Percentiles rank a stretch among this genome's conserved stretches.
These are phyloP conservation scores for Pollicipes pollicipes DNA, from an alignment of 1,140 invertebrate genomes.

Conservation along the genomic window DNA sequence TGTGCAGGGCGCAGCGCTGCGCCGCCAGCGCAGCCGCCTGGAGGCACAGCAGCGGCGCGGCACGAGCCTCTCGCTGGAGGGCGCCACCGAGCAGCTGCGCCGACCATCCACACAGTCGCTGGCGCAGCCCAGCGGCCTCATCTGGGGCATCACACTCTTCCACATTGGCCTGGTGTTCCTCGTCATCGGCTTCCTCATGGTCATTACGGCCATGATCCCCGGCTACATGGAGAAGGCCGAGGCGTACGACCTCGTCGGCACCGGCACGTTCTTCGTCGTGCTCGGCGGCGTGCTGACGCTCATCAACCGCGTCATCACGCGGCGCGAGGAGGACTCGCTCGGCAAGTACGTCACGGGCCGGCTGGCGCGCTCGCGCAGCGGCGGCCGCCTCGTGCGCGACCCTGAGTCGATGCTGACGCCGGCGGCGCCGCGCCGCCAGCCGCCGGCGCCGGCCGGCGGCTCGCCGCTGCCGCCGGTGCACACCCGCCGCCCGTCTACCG, in stretches of 20 bases:
- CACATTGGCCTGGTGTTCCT: conserved; percentile 74
- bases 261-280: conserved; percentile 51
- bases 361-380: conserved; percentile 57
- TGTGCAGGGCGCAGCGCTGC: not conserved
- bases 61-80: not conserved
- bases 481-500: not conserved
- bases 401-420: conserved; percentile 34
- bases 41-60: not conserved
- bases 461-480: not conserved
- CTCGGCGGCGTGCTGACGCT: conserved; percentile 54
- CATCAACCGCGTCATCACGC: conserved; percentile 56
- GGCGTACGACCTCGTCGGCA: conserved; percentile 52
- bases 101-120: not conserved
- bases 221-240: conserved; percentile 39
- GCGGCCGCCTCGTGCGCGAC: conserved; percentile 43
- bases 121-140: not conserved
- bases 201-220: conserved; percentile 57
- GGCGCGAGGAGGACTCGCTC: conserved; percentile 62
- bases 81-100: not conserved
- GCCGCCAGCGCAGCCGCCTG: not conserved
- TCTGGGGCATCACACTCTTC: conserved; percentile 63
- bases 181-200: conserved; percentile 60
- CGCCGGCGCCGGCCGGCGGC: too few relatives aligned
- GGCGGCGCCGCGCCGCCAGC: not conserved
- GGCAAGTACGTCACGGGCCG: conserved; percentile 68